Base-by-base conservation (phyloP, 2,113 vertebrate genomes). In the Oryzias curvinotus region DNA sequence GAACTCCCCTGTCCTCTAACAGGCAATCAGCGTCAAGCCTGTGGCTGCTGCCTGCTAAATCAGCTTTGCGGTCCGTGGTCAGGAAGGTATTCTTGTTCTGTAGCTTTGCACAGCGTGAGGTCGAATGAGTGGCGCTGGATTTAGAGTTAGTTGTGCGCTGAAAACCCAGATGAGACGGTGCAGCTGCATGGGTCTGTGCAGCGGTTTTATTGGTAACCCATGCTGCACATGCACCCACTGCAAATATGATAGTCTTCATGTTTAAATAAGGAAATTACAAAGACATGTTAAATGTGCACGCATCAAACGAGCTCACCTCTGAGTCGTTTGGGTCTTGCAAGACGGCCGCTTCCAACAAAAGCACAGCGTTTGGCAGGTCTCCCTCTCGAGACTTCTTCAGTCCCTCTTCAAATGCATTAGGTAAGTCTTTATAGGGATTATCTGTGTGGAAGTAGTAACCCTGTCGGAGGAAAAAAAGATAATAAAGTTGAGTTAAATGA, bases 391-490 rank as follows among this genome's bases (percentile, higher is more conserved):
- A 90, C 80, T 96, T 96, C 85, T 94, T 95, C 55, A 94, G 80
- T 43, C 95, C 97, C 87, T 99, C 96, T 68, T 98, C 96, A 90
- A 98, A 98, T 13, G 96, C 95, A 53, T 94, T 96, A 17, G 95
- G 92, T 88, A 94, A 94, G 78, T 99, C 97, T 90, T 96, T 98
- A 88, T 96, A 99, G 41, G 97, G 97, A 84, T 99, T 99, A 78
- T 99, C 96, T 17, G 95, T 99, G 85, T 99, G 96, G 88, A 99
- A 99, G 92, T 98, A 99, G 91, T 99, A 99, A 65, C 97, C 97
- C 97, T 99, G 83, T 62, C 75, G 85, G 75, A 65, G 28, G 51
- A 69, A 77, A 65, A 65, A 50, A 36, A 50, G 54, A 64, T 14
- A 47, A 65, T 3, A 42, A 52, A 58, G 6, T 67, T 3, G 46